Percentiles rank a stretch among this genome's conserved stretches.
Conservation (phyloP, 2,888 invertebrate species). For the Crepidodera aurea region DNA sequence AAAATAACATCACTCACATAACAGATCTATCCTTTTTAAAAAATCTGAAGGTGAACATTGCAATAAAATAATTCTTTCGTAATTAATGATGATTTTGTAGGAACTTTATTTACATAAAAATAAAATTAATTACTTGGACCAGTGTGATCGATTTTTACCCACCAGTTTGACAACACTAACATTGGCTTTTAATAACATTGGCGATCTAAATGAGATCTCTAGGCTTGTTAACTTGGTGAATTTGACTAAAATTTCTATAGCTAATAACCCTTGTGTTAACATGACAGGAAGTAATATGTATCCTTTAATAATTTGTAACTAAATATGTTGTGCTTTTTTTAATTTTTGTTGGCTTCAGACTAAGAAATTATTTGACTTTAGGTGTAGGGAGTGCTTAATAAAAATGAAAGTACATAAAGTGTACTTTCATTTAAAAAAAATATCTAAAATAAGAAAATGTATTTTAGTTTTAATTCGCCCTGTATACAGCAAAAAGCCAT, state of each 20-base stretch:
- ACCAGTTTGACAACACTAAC: slow-evolving; percentile 76
- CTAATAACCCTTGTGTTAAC: slow-evolving; percentile 87
- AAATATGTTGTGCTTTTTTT: neutral
- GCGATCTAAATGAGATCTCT: slow-evolving; percentile 86
- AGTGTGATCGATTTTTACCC: slow-evolving; percentile 85
- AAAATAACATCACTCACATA: slow-evolving; percentile 85
- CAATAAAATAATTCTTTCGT: neutral
- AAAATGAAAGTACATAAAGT: too few species aligned
- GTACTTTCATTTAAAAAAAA: too few species aligned
- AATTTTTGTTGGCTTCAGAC: neutral
- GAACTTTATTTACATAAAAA: slow-evolving; percentile 87
- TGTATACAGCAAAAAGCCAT: too few species aligned
- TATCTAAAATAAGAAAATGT: too few species aligned
- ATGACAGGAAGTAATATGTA: slow-evolving; percentile 82
- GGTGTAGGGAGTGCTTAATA: too few species aligned
- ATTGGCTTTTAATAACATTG: slow-evolving; percentile 82
- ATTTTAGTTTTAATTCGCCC: too few species aligned
- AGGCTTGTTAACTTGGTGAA: slow-evolving; percentile 79
- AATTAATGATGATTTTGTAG: slow-evolving; percentile 62
- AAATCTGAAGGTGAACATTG: slow-evolving; percentile 75
- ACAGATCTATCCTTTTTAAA: slow-evolving; percentile 85
- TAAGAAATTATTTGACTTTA: too few species aligned
- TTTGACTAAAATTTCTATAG: slow-evolving; percentile 83
- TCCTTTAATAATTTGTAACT: slow-evolving; percentile 65
- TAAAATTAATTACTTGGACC: slow-evolving; percentile 80